phyloP scores from a whole-genome alignment of 2,888 invertebrate genomes.

The Drosophila picticornis region DNA sequence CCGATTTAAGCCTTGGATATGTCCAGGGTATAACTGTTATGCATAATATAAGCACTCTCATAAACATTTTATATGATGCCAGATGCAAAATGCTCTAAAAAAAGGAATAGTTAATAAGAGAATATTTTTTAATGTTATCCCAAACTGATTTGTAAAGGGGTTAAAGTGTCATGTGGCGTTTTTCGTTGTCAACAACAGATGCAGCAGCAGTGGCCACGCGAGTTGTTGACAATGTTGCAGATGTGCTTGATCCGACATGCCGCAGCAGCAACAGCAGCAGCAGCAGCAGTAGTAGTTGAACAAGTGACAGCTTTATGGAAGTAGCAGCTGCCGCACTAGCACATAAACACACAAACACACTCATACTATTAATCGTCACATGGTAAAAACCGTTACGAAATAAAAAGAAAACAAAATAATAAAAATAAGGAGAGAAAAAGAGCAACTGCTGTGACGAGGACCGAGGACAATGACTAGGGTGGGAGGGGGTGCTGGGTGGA shows the following conservation, averaged over 20 bases:
- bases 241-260: constrained; percentile 53
- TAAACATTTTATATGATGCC: not conserved
- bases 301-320: constrained; percentile 32
- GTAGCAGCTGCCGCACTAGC: constrained; percentile 38
- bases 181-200: constrained; percentile 14
- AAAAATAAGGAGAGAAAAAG: constrained; percentile 21
- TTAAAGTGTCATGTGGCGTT: constrained; percentile 30
- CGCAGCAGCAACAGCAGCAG: constrained; percentile 22
- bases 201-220: constrained; percentile 3
- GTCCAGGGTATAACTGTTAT: not conserved
- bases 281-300: constrained; percentile 24
- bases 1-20: not conserved
- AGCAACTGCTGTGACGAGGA: constrained; percentile 45
- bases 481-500: not conserved
- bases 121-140: constrained; percentile 5
- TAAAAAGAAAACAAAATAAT: constrained; percentile 8
- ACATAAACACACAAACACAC: constrained; percentile 14
- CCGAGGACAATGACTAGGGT: constrained; percentile 12
- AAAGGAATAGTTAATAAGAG: not conserved
- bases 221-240: constrained; percentile 58
- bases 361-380: constrained; percentile 42
- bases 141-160: constrained; percentile 24
- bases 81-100: not conserved
- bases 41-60: not conserved
- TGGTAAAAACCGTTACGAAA: constrained; percentile 43